phyloP scores from a whole-genome alignment of 2,113 vertebrate species.

The Hiodon alosoides region DNA sequence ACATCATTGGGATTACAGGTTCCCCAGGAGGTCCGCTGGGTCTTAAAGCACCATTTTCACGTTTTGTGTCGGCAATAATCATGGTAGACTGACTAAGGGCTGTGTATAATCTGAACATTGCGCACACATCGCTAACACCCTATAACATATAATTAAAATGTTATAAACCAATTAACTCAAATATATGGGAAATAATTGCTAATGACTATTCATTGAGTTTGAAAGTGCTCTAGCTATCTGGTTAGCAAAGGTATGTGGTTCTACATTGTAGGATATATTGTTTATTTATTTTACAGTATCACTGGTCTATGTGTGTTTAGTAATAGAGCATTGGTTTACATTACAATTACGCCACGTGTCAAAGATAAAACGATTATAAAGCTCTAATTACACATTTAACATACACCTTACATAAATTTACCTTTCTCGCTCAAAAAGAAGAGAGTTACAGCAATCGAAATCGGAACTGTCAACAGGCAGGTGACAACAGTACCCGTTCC shows the following conservation, averaged over 20 bases:
- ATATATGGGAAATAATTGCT: not conserved
- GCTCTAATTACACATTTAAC: not conserved
- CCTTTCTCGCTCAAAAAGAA: slow-evolving; percentile 57
- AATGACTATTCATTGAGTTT: not conserved
- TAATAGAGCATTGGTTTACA: not conserved
- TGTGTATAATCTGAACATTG: not conserved
- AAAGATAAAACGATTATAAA: not conserved
- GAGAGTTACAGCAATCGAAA: slow-evolving; percentile 46
- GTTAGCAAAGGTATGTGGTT: not conserved
- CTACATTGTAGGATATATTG: too few relatives aligned
- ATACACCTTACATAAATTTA: slow-evolving; percentile 37
- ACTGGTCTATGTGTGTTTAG: not conserved
- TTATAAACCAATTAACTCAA: not conserved
- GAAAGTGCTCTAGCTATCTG: not conserved
- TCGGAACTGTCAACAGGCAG: slow-evolving; percentile 40
- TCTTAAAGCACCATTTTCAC: not conserved
- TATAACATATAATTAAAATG: not conserved
- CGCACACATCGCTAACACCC: not conserved
- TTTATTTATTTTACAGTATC: not conserved
- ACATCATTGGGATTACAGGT: slow-evolving; percentile 13
- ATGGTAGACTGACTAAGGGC: not conserved
- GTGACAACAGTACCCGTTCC: slow-evolving; percentile 42
- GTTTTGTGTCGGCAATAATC: not conserved
- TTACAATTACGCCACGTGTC: not conserved
- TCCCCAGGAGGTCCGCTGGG: not conserved